These are phyloP conservation scores for Meteorus sp. DNA, from an alignment of 1,140 invertebrate genomes.

Conservation along the genomic window DNA sequence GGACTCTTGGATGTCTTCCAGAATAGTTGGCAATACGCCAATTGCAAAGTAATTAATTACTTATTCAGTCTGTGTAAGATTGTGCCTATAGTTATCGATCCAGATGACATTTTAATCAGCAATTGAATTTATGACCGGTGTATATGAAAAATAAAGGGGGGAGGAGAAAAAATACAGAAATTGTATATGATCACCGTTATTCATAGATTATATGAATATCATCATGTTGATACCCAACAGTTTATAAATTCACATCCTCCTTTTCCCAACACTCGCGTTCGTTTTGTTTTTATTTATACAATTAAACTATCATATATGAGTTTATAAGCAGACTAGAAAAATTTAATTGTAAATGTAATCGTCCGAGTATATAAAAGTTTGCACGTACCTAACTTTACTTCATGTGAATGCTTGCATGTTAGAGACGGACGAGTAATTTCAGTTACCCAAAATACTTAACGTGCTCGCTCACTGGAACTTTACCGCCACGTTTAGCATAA, in stretches of 20 bases:
- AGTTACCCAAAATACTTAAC: conserved; percentile 29
- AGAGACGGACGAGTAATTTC: conserved; percentile 19
- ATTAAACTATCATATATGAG: neutral
- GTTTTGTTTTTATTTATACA: conserved; percentile 8
- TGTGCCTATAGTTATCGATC: conserved; percentile 8
- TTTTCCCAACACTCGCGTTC: neutral
- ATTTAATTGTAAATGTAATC: conserved; percentile 6
- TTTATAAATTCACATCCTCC: neutral
- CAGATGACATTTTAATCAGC: conserved; percentile 1
- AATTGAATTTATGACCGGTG: conserved; percentile 4
- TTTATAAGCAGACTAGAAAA: neutral
- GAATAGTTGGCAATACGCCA: conserved; percentile 50
- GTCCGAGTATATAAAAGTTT: conserved; percentile 4
- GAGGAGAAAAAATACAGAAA: too few relatives aligned
- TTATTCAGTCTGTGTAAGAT: conserved; percentile 40
- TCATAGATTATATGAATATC: too few relatives aligned
- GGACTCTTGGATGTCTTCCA: conserved; percentile 50
- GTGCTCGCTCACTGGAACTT: conserved; percentile 24
- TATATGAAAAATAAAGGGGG: neutral
- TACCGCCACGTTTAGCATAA: conserved; percentile 26
- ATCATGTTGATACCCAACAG: neutral
- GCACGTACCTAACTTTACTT: too few relatives aligned
- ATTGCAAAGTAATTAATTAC: conserved; percentile 48
- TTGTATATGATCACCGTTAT: too few relatives aligned
- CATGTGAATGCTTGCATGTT: conserved; percentile 3